Evolutionary conservation across 2,888 invertebrate genomes (phyloP), one percentile per base, ranked within the genome.

Genomic region (Nomada fabriciana): DNA sequence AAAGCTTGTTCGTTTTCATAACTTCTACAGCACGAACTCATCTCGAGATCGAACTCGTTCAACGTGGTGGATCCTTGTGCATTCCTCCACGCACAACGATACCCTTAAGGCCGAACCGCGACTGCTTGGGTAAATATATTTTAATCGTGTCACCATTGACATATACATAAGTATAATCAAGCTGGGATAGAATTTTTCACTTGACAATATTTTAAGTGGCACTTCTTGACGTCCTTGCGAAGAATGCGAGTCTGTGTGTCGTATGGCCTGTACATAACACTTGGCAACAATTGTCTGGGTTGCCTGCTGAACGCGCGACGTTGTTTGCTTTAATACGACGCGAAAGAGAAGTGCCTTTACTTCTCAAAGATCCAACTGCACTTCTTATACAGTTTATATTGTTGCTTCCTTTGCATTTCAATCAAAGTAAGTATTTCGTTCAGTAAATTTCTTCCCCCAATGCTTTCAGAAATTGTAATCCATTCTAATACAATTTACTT

Each of bases 11-110:
- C 93, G 96, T 98, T 72, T 98, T 98, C 94, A 97, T 98, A 81
- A 97, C 97, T 80, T 98, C 98, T 0, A 97, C 98, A 82, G 97
- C 97, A 67, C 96, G 99, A 88, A 98, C 98, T 68, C 98, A 98
- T 95, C 95, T 99, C 79, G 99, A 99, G 95, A 96, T 98, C 78
- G 98, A 99, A 94, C 95, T 99, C 63, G 97, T 98, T 82, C 98
- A 98, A 94, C 95, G 98, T 61, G 98, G 97, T n/a, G 98, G 98
- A 13, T 95, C 96, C n/a, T 94, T 98, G 15, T 95, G 95, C 86
- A 92, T 94, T 61, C 94, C 94, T 1, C 92, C 94, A 3, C 89
- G 93, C 18, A 92, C 95, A 0, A 93, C 94, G 43, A 94, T 94
- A 86, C 95, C 96, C 89, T 95, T 96, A 36, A 96, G 96, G 91